phyloP scores from a whole-genome alignment of 2,797 vertebrate genomes.

The Mus caroli region DNA sequence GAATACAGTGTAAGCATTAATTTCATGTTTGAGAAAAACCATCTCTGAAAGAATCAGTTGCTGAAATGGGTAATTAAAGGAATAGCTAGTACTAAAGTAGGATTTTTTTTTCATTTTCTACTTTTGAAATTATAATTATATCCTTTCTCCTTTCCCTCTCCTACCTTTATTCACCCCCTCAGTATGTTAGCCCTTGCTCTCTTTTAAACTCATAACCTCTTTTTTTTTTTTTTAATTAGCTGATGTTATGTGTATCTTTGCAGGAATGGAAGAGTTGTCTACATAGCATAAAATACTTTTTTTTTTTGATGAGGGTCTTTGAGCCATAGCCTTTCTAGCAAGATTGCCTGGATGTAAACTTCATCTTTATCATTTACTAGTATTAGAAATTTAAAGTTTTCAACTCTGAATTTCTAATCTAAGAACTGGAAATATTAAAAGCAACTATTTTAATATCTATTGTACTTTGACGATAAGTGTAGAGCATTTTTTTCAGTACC shows the following conservation, averaged over 20 bases:
- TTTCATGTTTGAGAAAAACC: constrained; percentile 54
- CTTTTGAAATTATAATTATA: not conserved
- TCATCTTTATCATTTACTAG: not conserved
- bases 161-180: not conserved
- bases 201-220: not conserved
- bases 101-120: not conserved
- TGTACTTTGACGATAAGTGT: not conserved
- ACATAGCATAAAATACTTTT: not conserved
- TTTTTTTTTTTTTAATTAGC: no score
- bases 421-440: not conserved
- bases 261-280: not conserved
- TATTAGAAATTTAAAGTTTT: not conserved
- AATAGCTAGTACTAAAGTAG: not conserved
- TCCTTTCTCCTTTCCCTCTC: no score
- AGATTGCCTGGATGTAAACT: not conserved
- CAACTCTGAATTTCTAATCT: not conserved
- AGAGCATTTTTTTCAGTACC: not conserved
- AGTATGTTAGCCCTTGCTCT: not conserved
- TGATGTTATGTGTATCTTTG: not conserved
- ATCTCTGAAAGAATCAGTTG: not conserved
- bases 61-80: not conserved
- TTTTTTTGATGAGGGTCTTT: not conserved
- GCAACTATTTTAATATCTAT: not conserved
- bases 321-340: not conserved
- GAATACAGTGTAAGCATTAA: not conserved